These are phyloP conservation scores for Rhinogobio ventralis DNA, from an alignment of 2,797 vertebrate species.

Conservation along the genomic window DNA sequence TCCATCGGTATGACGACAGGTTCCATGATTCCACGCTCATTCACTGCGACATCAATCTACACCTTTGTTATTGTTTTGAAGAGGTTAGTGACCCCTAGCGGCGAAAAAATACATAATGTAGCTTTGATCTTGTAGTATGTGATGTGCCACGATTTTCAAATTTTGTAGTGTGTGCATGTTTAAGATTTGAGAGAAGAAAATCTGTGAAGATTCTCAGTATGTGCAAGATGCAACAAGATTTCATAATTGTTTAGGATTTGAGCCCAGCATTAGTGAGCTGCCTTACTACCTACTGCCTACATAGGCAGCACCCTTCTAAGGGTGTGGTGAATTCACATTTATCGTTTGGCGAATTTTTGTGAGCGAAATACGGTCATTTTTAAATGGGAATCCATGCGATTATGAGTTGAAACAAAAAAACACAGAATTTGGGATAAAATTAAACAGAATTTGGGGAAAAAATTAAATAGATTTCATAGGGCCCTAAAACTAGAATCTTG, in stretches of 20 bases:
- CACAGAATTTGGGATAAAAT: too few relatives aligned
- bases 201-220: neutral
- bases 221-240: too few relatives aligned
- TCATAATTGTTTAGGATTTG: too few relatives aligned
- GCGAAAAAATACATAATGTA: too few relatives aligned
- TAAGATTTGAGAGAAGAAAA: neutral
- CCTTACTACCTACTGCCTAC: neutral
- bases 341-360: neutral
- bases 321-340: neutral
- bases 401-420: neutral
- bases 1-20: too few relatives aligned
- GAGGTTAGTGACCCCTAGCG: too few relatives aligned
- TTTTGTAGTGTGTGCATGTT: too few relatives aligned
- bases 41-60: too few relatives aligned
- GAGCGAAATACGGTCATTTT: neutral
- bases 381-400: neutral
- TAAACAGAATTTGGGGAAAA: neutral
- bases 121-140: too few relatives aligned
- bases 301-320: neutral
- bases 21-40: too few relatives aligned
- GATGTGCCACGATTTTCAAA: too few relatives aligned
- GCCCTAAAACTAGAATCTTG: neutral
- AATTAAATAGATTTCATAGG: neutral
- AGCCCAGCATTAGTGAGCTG: neutral
- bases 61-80: too few relatives aligned